These are phyloP conservation scores for Drosophila pseudotalamancana DNA, from an alignment of 2,888 invertebrate species.

Conservation along the genomic window DNA sequence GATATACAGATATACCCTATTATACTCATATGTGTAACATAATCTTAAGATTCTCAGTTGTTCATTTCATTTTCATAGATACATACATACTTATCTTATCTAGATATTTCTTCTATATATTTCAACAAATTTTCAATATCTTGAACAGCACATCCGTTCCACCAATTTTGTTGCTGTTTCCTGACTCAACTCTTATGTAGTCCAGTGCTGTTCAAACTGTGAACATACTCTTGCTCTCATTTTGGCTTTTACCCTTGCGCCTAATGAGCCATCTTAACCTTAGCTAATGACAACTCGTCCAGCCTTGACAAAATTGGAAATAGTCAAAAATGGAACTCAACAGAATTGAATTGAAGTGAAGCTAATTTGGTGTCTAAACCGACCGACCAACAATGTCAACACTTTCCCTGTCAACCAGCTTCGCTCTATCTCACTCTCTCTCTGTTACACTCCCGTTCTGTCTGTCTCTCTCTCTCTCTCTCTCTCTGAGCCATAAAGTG, in stretches of 20 bases:
- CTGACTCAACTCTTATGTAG: neutral
- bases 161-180: too few relatives aligned
- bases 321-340: conserved; percentile 17
- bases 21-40: too few relatives aligned
- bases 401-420: conserved; percentile 44
- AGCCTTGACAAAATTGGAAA: conserved; percentile 28
- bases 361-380: conserved; percentile 13
- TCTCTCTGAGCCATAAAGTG: conserved; percentile 27
- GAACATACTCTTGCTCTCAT: conserved; percentile 13
- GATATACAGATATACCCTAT: too few relatives aligned
- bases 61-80: too few relatives aligned
- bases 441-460: neutral
- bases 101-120: too few relatives aligned
- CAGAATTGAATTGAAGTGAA: conserved; percentile 19
- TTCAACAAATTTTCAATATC: too few relatives aligned
- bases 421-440: too few relatives aligned
- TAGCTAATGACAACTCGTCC: conserved; percentile 70
- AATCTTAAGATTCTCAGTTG: too few relatives aligned
- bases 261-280: conserved; percentile 76
- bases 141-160: too few relatives aligned
- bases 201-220: neutral
- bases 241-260: conserved; percentile 44
- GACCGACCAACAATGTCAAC: conserved; percentile 45
- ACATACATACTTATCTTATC: too few relatives aligned
- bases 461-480: neutral